Evolutionary conservation across 2,113 vertebrate species (phyloP).

Genomic region (Varanus komodoensis): DNA sequence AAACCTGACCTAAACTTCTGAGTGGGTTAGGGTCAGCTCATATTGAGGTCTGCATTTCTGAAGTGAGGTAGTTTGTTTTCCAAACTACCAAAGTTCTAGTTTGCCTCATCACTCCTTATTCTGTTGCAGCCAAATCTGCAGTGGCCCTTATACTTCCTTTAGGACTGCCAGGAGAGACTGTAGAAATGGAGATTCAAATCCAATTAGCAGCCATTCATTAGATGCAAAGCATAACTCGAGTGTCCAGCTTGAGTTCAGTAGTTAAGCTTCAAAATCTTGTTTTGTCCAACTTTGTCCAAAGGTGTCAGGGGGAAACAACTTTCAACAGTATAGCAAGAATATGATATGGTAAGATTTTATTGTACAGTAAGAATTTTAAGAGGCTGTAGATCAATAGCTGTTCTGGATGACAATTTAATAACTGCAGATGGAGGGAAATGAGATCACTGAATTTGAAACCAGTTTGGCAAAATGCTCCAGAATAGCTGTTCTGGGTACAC

Average conservation of each 20-base stretch:
- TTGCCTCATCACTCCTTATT: too few relatives aligned
- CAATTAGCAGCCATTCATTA: neutral
- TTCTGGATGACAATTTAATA: neutral
- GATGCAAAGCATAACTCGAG: neutral
- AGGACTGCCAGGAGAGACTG: too few relatives aligned
- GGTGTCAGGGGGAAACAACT: conserved; percentile 17
- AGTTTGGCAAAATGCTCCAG: conserved; percentile 23
- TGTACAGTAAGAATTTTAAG: neutral
- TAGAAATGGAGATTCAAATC: neutral
- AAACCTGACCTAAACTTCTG: too few relatives aligned
- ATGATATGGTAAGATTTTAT: neutral
- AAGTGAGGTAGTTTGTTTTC: too few relatives aligned
- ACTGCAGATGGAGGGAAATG: neutral
- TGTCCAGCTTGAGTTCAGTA: conserved; percentile 11
- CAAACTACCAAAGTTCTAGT: too few relatives aligned
- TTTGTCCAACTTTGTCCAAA: neutral
- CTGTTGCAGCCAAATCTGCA: too few relatives aligned
- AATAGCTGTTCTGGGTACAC: neutral
- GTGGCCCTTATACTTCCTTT: too few relatives aligned
- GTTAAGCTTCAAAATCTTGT: neutral
- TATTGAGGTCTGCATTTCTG: too few relatives aligned
- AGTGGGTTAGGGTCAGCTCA: too few relatives aligned
- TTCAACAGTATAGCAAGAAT: neutral
- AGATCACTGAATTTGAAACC: neutral
- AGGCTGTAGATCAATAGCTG: neutral